Evolutionary conservation across 1,140 invertebrate genomes (phyloP).

Genomic region (Pollicipes pollicipes): DNA sequence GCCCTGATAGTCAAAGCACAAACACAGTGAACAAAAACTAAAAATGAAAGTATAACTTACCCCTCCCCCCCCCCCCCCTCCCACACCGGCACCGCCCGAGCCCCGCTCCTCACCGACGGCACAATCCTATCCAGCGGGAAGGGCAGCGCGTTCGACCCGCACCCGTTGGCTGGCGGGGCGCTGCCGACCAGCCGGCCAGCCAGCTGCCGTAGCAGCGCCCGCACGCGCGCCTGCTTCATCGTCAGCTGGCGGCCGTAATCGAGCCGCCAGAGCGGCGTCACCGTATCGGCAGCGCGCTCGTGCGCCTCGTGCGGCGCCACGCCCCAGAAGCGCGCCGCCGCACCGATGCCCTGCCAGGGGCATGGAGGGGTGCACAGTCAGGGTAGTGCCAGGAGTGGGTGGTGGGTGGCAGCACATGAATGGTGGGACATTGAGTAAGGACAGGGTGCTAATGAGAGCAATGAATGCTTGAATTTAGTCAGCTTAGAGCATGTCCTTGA

Average conservation of each 20-base stretch:
- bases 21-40: too few species aligned
- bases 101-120: constrained; percentile 18
- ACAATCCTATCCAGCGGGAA: constrained; percentile 16
- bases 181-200: neutral
- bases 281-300: neutral
- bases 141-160: constrained; percentile 6
- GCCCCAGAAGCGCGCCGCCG: neutral
- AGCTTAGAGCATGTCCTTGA: neutral
- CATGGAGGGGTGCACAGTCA: too few species aligned
- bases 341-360: neutral
- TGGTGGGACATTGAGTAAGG: too few species aligned
- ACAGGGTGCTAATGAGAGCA: too few species aligned
- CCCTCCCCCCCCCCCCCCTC: too few species aligned
- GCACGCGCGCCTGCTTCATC: constrained; percentile 20
- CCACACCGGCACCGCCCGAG: too few species aligned
- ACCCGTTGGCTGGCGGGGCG: neutral
- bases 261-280: neutral
- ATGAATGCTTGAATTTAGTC: neutral
- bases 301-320: neutral
- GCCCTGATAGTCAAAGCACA: too few species aligned
- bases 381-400: too few species aligned
- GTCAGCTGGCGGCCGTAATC: constrained; percentile 22
- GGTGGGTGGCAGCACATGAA: too few species aligned
- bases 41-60: too few species aligned
- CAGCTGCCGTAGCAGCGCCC: constrained; percentile 15